Base-by-base conservation (phyloP, 1,140 invertebrate species). In the Dysdera silvatica region DNA sequence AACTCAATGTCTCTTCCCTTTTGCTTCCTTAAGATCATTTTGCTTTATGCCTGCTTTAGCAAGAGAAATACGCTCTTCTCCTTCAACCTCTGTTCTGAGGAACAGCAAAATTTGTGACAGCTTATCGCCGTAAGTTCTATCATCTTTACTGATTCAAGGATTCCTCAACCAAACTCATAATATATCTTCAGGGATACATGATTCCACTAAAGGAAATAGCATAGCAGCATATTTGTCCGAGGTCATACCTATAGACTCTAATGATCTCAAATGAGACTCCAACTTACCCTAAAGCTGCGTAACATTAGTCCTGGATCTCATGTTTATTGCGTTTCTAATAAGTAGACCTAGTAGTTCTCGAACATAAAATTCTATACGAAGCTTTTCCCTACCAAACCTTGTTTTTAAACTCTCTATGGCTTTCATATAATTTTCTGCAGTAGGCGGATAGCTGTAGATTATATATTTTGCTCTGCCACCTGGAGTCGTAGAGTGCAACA, bases 161-260 rank as follows among this genome's bases (percentile, higher is more conserved):
- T 35, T 48, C 20, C 69, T 24, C 26, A 73, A 60, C 72, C 70
- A 74, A 0, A 63, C 61, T 16, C 64, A 43, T 24, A 75, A 60
- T 16, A 70, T 47, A 0, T 73, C 69, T 35, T 72, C 69, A n/a
- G 74, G 73, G 5, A 76, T 31, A 28, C 70, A 67, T 2, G 73
- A 75, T 60, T 75, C 58, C 4, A 74, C 70, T 24, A 76, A 48
- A 0, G 73, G 71, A 16, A 68, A 70, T 5, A 75, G 35, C 55
- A 72, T 69, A 1, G 71, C 66, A 0, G 71, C 67, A 55, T 70
- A 72, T 49, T 71, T 73, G 18, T 72, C 67, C 23, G 66, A 69
- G 23, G 67, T 71, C 0, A 73, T 68, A 2, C 69, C 68, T 0
- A 75, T 52, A 0, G 71, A 67, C 26, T 74, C 70, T 1, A 75